Percentiles rank a stretch among this genome's conserved stretches.
Evolutionary conservation across 2,113 vertebrate species (phyloP).

Genomic region (Phaethon lepturus): DNA sequence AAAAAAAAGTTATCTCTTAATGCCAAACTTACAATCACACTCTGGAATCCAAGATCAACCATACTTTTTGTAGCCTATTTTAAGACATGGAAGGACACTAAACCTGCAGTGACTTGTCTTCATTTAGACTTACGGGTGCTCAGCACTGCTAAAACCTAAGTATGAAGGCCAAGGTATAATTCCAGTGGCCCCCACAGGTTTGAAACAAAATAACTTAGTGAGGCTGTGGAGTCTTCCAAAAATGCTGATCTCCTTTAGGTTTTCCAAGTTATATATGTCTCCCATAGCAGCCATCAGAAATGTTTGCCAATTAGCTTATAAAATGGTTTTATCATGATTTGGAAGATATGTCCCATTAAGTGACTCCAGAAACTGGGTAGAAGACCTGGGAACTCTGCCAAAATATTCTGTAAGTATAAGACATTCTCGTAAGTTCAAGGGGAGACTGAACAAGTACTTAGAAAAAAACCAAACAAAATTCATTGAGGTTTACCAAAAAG

Average conservation of each 20-base stretch:
- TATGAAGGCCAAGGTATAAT: not conserved
- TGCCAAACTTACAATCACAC: not conserved
- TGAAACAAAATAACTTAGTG: not conserved
- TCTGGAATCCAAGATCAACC: not conserved
- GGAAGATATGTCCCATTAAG: not conserved
- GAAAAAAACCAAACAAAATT: not conserved
- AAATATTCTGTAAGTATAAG: not conserved
- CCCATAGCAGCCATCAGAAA: not conserved
- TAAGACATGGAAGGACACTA: not conserved
- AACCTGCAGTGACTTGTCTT: not conserved
- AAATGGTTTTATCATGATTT: not conserved
- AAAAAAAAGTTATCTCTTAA: not conserved
- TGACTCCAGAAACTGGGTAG: not conserved
- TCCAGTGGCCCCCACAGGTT: not conserved
- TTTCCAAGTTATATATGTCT: not conserved
- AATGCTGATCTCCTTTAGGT: not conserved
- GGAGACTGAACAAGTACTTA: not conserved
- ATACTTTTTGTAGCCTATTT: not conserved
- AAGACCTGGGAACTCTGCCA: not conserved
- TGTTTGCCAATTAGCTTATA: not conserved
- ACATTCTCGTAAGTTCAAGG: not conserved
- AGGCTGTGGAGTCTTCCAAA: not conserved
- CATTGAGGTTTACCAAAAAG: not conserved
- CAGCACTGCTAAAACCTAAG: not conserved
- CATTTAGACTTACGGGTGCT: not conserved